Base-by-base conservation (phyloP, 2,888 invertebrate genomes). In the Luperina testacea region DNA sequence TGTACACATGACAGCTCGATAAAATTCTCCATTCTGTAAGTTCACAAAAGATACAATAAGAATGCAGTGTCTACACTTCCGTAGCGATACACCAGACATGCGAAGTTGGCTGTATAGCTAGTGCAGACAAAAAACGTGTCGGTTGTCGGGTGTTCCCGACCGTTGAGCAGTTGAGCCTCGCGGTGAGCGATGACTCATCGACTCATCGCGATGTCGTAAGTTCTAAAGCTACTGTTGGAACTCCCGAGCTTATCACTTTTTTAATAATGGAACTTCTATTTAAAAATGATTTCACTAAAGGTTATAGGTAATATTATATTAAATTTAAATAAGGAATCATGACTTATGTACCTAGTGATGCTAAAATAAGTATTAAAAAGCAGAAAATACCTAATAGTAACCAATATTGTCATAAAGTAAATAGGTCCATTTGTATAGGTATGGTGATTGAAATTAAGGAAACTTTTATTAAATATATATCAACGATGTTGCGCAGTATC, bases 181-280 rank as follows among this genome's bases (percentile, higher is more conserved):
- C 13, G 45, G 5, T 42, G 45, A 64, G 63, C 67, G 79, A 65
- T 85, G 86, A 85, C 67, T 85, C 85, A 84, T 71, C 61, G 69
- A 24, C 42, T 65, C 80, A 63, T 73, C 74, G 59, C 45, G 20
- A 48, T 53, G 27, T 20, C 48, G 27, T 20, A 59, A 8, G 24
- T 15, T 82, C 64, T 59, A 45, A 57, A 63, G 63, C 38, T 63
- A 38, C 63, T 27, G 27, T 53, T 48, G 71, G 48, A 68, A 77
- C 64, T 69, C 75, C 17, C 53, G 8, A 38, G 45, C 6, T 51
- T 63, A 48, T 67, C 48, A 42, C n/a, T 42, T 48, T 27, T 51
- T 48, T 51, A 20, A 20, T 17, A 57, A 9, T 51, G 11, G 24
- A 42, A 27, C 20, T 74, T 73, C 17, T 53, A 32, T 51, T 59